Evolutionary conservation across 1,140 invertebrate genomes (phyloP), one percentile per base, ranked within the genome.

Genomic region (Drosophila littoralis): DNA sequence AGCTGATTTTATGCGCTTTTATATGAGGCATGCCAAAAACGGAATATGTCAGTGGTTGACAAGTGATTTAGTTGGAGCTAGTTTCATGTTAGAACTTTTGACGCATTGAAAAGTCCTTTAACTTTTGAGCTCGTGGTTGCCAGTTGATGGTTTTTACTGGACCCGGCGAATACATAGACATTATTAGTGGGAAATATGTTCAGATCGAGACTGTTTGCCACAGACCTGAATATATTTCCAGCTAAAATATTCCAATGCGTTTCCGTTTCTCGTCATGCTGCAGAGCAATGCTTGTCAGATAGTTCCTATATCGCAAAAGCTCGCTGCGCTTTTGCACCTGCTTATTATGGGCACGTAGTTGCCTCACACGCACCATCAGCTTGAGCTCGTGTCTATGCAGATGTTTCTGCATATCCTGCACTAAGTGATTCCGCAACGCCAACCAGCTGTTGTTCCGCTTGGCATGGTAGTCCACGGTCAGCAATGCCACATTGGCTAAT

Each of bases 381-480:
- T 17, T 10, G 0, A 15, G 7, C 4, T 40, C 35, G 1, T 63
- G 48, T 28, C 68, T 33, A 0, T 50, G 50, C 13, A 55, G 22
- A 75, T 85, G 81, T 6, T 46, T n/a, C 17, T 50, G 17, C 81
- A 85, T 81, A 7, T 85, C 81, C 3, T 28, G 51, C 7, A 7
- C 33, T 0, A 60, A 43, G 17, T 66, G 70, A 3, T 52, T 32
- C 6, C 13, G 22, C 17, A 7, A 22, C 32, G 45, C 9, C 7
- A 35, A 6, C 59, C 60, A 54, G 7, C 33, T 42, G 6, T 5
- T 15, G 32, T 42, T 7, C 35, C 10, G 0, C 6, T 58, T 15
- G 7, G 40, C 42, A 0, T 64, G 60, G 40, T 42, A 42, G 0
- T 38, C 42, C 0, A 46, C 45, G 1, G 36, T 43, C 35, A 50